Conservation (phyloP, 2,797 vertebrate species). For the Amphiprion clarkii region DNA sequence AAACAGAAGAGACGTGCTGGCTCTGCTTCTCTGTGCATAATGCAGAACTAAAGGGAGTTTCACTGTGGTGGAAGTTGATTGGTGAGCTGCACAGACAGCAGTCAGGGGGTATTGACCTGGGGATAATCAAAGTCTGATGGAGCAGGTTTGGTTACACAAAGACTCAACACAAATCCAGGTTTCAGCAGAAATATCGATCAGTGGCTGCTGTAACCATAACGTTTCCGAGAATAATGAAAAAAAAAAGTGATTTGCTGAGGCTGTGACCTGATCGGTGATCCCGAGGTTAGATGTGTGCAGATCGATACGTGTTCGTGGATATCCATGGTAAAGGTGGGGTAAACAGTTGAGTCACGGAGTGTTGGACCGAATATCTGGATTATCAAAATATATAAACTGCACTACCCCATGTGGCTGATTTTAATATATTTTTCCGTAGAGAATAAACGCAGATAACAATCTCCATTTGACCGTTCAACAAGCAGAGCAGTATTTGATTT, state of each 20-base stretch:
- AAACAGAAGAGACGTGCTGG: not conserved
- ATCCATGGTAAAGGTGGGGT: slow-evolving; percentile 1
- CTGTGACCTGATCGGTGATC: slow-evolving; percentile 42
- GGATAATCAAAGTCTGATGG: slow-evolving; percentile 75
- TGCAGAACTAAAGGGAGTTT: slow-evolving; percentile 65
- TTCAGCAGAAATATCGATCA: slow-evolving; percentile 71
- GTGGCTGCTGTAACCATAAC: slow-evolving; percentile 22
- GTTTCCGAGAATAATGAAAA: slow-evolving; percentile 64
- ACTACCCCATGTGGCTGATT: not conserved
- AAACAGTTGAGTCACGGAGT: not conserved
- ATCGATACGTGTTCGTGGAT: slow-evolving; percentile 25
- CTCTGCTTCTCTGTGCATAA: slow-evolving; percentile 5
- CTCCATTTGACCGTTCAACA: slow-evolving; percentile 3
- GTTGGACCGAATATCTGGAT: not conserved
- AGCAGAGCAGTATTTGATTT: slow-evolving; percentile 47
- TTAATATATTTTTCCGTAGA: slow-evolving; percentile 9
- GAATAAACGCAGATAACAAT: slow-evolving; percentile 30
- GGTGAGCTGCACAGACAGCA: slow-evolving; percentile 61
- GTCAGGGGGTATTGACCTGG: slow-evolving; percentile 75
- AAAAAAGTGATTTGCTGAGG: slow-evolving; percentile 24
- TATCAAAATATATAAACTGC: not conserved
- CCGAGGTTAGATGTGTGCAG: slow-evolving; percentile 26
- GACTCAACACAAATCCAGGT: slow-evolving; percentile 37
- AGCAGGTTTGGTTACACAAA: slow-evolving; percentile 68
- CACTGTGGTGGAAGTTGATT: slow-evolving; percentile 69